A percentile compares a stretch with the other conserved stretches of the same genome.
These are phyloP conservation scores for Macropis europaea DNA, from an alignment of 2,888 invertebrate genomes.

Conservation along the genomic window DNA sequence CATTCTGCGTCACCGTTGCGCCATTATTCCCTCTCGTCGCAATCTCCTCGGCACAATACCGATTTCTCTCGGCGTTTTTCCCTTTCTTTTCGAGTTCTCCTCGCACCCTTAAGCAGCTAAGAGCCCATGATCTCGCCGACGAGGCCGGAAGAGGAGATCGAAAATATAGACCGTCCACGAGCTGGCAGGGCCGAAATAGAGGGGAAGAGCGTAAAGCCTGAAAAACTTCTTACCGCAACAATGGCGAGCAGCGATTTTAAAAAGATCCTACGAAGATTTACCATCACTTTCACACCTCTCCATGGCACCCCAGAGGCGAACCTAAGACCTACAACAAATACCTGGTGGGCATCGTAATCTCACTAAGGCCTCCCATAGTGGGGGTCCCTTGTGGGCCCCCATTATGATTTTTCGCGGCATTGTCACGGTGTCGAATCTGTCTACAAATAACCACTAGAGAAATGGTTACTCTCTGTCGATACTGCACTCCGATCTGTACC, in stretches of 20 bases:
- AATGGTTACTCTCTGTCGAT: constrained; percentile 71
- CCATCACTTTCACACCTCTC: constrained; percentile 77
- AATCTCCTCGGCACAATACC: constrained; percentile 39
- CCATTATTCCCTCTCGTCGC: constrained; percentile 23
- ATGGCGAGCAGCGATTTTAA: constrained; percentile 75
- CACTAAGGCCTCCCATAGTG: constrained; percentile 68
- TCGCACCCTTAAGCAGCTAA: constrained; percentile 72
- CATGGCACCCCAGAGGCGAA: constrained; percentile 68
- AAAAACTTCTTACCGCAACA: constrained; percentile 78
- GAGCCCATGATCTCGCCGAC: constrained; percentile 67
- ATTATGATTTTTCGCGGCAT: constrained; percentile 77
- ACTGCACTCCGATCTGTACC: constrained; percentile 45
- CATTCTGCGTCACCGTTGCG: constrained; percentile 40
- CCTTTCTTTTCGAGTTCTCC: constrained; percentile 34
- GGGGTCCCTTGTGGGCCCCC: constrained; percentile 66
- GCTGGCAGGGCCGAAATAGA: constrained; percentile 21
- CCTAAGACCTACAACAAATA: constrained; percentile 73
- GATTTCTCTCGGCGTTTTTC: constrained; percentile 25
- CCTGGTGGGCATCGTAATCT: constrained; percentile 75
- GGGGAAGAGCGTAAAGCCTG: constrained; percentile 54
- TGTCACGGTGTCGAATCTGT: constrained; percentile 79
- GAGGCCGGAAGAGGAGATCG: constrained; percentile 62
- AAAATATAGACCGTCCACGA: constrained; percentile 47
- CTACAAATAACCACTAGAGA: constrained; percentile 79
- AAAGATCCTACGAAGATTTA: constrained; percentile 75